phyloP scores from a whole-genome alignment of 2,888 invertebrate species.

The Aphrophora alni region DNA sequence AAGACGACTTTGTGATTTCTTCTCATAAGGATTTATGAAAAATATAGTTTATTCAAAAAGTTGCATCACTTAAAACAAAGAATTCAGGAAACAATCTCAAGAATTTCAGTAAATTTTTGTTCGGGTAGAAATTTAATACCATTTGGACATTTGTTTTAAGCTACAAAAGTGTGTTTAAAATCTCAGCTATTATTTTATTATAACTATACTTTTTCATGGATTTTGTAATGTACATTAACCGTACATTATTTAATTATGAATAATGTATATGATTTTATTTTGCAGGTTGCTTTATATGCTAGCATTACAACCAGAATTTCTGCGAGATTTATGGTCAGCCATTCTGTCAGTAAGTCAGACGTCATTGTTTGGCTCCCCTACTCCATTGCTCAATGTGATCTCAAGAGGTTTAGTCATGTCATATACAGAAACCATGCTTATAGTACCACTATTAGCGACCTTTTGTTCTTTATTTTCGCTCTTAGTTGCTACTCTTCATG shows the following conservation, averaged over 20 bases:
- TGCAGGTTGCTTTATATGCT: slow-evolving; percentile 75
- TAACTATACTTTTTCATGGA: no score
- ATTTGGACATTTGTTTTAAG: no score
- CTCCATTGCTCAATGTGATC: slow-evolving; percentile 69
- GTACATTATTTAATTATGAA: background rate
- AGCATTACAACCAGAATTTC: slow-evolving; percentile 79
- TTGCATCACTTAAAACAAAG: no score
- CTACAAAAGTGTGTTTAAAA: no score
- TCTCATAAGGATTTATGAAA: no score
- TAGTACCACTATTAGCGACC: slow-evolving; percentile 79
- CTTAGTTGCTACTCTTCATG: slow-evolving; percentile 82
- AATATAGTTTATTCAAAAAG: no score
- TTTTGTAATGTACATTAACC: no score
- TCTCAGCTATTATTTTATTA: no score
- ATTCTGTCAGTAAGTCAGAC: slow-evolving; percentile 59
- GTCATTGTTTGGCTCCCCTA: slow-evolving; percentile 61
- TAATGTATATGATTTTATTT: slow-evolving; percentile 2
- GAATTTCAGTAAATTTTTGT: no score
- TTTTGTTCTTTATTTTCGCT: slow-evolving; percentile 85
- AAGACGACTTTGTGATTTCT: no score
- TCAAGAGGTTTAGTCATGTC: slow-evolving; percentile 69
- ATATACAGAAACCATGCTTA: slow-evolving; percentile 67
- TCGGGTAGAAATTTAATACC: no score
- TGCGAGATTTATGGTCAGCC: slow-evolving; percentile 75
- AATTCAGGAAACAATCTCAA: no score